Evolutionary conservation across 2,113 vertebrate genomes (phyloP), one percentile per base, ranked within the genome.

Genomic region (Empidonax alnorum): DNA sequence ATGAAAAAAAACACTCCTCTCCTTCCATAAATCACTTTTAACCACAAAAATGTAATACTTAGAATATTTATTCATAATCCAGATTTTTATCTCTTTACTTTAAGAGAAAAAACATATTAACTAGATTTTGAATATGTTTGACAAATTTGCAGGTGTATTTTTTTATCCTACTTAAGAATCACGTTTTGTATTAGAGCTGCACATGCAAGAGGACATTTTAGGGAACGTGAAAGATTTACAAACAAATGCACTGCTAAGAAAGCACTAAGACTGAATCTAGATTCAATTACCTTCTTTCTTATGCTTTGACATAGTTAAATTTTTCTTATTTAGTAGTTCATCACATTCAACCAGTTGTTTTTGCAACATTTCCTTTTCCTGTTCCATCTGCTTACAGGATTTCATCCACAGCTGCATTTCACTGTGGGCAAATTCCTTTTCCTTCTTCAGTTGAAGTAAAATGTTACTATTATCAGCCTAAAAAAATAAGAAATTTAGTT

Each of bases 381-480:
- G 96, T 95, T 99, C 98, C 96, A 99, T 95, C 88, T 98, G 98
- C 93, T 98, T 98, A 97, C 98, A 99, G 23, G 97, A 98, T 91
- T 98, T 98, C 97, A 99, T 98, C 98, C 98, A 98, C 28, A 98
- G 96, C 69, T 96, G 97, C 53, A 98, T 97, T 96, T 98, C 97
- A 92, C 97, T 98, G 66, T 97, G 92, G 49, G 98, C 97, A 56
- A 94, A 94, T 33, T 98, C 98, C 79, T 96, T 98, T 76, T 98
- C 98, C 89, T 98, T 98, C 79, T 98, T 97, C 75, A 99, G 84
- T 17, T 97, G 96, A 84, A 91, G 53, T 31, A 87, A 77, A 19
- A 91, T 61, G 21, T 98, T 98, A 39, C 96, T 42, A 82, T 97
- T 98, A 3, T 97, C 98, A 41, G 81, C 92, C 99, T 99, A 93